Evolutionary conservation across 2,113 vertebrate genomes (phyloP), one percentile per base, ranked within the genome.

Genomic region (Corythornis madagascariensis): DNA sequence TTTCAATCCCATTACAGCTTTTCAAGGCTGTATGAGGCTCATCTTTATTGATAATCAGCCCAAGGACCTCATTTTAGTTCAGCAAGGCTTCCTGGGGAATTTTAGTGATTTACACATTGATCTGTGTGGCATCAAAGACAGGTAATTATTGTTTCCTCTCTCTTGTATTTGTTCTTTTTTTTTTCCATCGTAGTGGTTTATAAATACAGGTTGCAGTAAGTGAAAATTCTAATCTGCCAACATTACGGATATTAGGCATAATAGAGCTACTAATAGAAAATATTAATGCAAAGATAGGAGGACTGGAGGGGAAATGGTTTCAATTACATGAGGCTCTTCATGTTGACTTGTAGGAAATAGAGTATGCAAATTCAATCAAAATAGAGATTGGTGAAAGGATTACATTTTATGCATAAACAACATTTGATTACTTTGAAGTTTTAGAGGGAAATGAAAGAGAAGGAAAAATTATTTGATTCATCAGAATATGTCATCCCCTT

Each of bases 21-120:
- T 99, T 97, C 99, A 99, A 98, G 99, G 99, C 48, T 99, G 99
- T 90, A 98, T 99, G 98, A 98, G 98, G 73, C 98, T 99, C 97
- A 98, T 99, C 92, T 98, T 98, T 97, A 98, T 99, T 97, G 98
- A 99, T 98, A 98, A 98, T 97, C 99, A 99, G 96, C 98, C 98
- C 57, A 97, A 98, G 93, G 98, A 99, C 96, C 98, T 99, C 93
- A 98, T 98, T 96, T 98, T 97, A 53, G 98, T 99, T 86, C 99
- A 99, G 97, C 98, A 99, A 97, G 98, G 99, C 55, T 93, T 98
- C 93, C 97, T 99, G 97, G 99, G 99, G 97, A 98, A 98, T 96
- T 99, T 98, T 95, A 98, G 98, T 88, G 98, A 99, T 95, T 98
- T 99, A 78, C 98, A 98, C 96, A 99, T 99, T 93, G 99, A 99